Evolutionary conservation across 2,113 vertebrate genomes (phyloP).

Genomic region (Dicrurus megarhynchus): DNA sequence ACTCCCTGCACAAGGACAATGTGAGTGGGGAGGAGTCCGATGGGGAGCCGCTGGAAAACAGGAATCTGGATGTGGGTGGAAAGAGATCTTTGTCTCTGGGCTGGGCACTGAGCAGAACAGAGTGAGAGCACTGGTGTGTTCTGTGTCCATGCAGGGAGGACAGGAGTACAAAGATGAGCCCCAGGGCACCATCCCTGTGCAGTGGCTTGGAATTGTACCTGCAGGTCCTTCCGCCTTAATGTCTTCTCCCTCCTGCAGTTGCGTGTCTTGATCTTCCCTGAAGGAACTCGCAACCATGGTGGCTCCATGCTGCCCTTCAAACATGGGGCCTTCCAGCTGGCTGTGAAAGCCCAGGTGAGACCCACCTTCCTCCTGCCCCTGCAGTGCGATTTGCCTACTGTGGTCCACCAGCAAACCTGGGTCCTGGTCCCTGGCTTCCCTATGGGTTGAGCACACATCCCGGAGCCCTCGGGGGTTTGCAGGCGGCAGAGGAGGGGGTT

Average conservation of each 20-base stretch:
- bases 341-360: conserved; percentile 79
- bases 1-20: conserved; percentile 71
- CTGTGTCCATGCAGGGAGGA: not conserved
- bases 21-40: conserved; percentile 48
- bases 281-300: conserved; percentile 75
- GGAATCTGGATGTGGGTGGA: not conserved
- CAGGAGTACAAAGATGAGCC: not conserved
- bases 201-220: not conserved
- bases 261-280: conserved; percentile 74
- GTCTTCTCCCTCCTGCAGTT: conserved; percentile 55
- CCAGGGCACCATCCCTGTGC: not conserved
- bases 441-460: not conserved
- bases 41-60: not conserved
- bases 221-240: not conserved
- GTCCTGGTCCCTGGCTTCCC: not conserved
- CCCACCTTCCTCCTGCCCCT: not conserved
- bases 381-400: not conserved
- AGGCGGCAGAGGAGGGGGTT: not conserved
- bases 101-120: not conserved
- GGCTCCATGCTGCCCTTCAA: conserved; percentile 80
- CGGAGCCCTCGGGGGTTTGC: not conserved
- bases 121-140: not conserved
- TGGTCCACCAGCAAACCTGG: not conserved
- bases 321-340: conserved; percentile 77
- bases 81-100: not conserved